A percentile compares a stretch with the other conserved stretches of the same genome.
Evolutionary conservation across 1,140 invertebrate genomes (phyloP).

Genomic region (Agrilus planipennis): DNA sequence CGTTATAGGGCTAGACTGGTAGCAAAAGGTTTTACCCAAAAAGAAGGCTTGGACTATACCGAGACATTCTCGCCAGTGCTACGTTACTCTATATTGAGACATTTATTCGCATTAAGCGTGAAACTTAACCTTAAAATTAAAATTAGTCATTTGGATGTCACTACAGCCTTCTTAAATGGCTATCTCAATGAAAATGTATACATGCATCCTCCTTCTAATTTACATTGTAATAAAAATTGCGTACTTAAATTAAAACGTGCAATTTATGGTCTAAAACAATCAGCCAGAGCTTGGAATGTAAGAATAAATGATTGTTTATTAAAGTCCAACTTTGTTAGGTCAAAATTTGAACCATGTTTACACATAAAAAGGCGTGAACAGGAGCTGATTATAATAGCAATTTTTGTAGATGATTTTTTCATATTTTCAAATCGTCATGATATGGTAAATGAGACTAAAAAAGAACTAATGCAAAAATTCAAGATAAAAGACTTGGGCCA

Average conservation of each 20-base stretch:
- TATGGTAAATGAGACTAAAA: slow-evolving; percentile 11
- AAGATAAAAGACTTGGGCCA: slow-evolving; percentile 22
- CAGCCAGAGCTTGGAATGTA: slow-evolving; percentile 32
- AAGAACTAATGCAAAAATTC: slow-evolving; percentile 13
- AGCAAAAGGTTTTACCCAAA: not conserved
- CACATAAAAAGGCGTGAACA: slow-evolving; percentile 8
- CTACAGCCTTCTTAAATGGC: slow-evolving; percentile 31
- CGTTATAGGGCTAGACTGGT: not conserved
- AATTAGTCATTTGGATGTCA: slow-evolving; percentile 27
- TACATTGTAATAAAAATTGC: slow-evolving; percentile 15
- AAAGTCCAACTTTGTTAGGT: slow-evolving; percentile 6
- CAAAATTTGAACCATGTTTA: slow-evolving; percentile 11
- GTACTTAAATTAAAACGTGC: slow-evolving; percentile 27
- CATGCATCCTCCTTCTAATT: slow-evolving; percentile 22
- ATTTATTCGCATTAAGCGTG: slow-evolving; percentile 20
- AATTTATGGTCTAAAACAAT: slow-evolving; percentile 33
- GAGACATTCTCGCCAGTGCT: slow-evolving; percentile 15
- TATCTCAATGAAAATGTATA: slow-evolving; percentile 28
- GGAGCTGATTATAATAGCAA: slow-evolving; percentile 10
- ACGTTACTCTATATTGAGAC: slow-evolving; percentile 14
- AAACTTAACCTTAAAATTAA: slow-evolving; percentile 19
- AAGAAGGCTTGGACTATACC: not conserved
- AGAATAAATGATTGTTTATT: slow-evolving; percentile 14
- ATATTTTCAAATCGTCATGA: slow-evolving; percentile 9
- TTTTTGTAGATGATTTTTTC: slow-evolving; percentile 10